Conservation (phyloP, 1,140 invertebrate species). For the Euborellia annulipes region DNA sequence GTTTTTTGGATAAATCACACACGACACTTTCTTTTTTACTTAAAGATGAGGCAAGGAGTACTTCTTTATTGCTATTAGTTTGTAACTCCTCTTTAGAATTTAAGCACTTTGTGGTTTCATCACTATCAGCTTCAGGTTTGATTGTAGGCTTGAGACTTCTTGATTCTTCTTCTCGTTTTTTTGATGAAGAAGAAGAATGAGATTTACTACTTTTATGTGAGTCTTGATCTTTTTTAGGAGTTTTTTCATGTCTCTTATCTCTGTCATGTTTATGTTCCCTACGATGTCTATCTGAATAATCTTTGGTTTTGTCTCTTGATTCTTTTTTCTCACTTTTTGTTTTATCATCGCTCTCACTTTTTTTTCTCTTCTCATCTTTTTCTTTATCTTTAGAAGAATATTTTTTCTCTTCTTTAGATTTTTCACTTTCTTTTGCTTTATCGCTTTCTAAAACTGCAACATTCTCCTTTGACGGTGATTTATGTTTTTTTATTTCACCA, state of each 20-base stretch:
- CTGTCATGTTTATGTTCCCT: conserved; percentile 6
- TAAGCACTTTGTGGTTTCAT: not conserved
- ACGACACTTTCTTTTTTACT: conserved; percentile 6
- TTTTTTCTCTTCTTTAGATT: conserved; percentile 1
- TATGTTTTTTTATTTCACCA: conserved; percentile 3
- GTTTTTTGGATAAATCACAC: conserved; percentile 1
- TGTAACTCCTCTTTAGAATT: too few relatives aligned
- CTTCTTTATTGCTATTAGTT: not conserved
- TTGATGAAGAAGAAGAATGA: not conserved
- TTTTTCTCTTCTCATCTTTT: not conserved
- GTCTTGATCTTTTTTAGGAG: conserved; percentile 4
- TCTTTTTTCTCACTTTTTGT: conserved; percentile 3
- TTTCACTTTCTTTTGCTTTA: not conserved
- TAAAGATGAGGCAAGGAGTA: not conserved
- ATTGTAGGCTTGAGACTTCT: not conserved
- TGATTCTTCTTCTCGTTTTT: conserved; percentile 1
- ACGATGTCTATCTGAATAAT: not conserved
- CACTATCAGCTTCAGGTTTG: not conserved
- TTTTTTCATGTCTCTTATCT: conserved; percentile 5
- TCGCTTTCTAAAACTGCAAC: conserved; percentile 1
- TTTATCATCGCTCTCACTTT: not conserved
- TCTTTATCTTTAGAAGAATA: not conserved
- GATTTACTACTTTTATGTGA: not conserved
- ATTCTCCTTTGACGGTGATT: conserved; percentile 8
- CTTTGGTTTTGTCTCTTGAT: not conserved